Evolutionary conservation across 2,797 vertebrate species (phyloP), one percentile per base, ranked within the genome.

Genomic region (Menidia menidia): DNA sequence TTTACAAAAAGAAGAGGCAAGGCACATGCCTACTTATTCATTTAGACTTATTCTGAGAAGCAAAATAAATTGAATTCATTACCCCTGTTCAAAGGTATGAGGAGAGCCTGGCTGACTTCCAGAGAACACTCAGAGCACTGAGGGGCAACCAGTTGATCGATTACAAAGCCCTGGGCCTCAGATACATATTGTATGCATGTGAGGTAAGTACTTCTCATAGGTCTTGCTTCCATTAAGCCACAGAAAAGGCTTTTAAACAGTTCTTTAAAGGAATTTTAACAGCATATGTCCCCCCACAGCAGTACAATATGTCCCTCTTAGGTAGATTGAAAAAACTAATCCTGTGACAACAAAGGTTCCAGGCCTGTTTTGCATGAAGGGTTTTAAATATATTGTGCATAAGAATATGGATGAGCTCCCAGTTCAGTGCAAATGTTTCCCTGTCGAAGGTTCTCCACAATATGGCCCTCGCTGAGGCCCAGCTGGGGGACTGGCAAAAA

Each of bases 91-190:
- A 19, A 89, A 99, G 98, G 54, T 96, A 95, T 8, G 95, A 95
- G 71, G 95, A 94, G 61, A 94, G 96, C 59, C 84, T 96, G 11
- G 87, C 89, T 64, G 96, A 99, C 81, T 97, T 98, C 75, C 88
- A 93, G 58, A 93, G 95, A 31, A 92, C 97, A 0, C 93, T 95
- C 81, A 95, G 91, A 77, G 90, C 95, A 73, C 94, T 99, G 4
- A 89, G 98, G 64, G 96, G 97, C 62, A 99, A 99, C 90, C 96
- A 95, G 71, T 92, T 98, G 82, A 99, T 99, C 0, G 98, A 99
- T 87, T 99, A 99, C 92, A 98, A 97, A 89, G 96, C 96, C 64
- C 94, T 99, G 61, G 98, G 98, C 14, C 90, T 99, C 54, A 93
- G 85, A 88, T 97, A 96, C 93, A 96, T 96, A 83, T 90, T 99